Evolutionary conservation across 1,140 invertebrate genomes (phyloP).

Genomic region (Plutomurus gul): DNA sequence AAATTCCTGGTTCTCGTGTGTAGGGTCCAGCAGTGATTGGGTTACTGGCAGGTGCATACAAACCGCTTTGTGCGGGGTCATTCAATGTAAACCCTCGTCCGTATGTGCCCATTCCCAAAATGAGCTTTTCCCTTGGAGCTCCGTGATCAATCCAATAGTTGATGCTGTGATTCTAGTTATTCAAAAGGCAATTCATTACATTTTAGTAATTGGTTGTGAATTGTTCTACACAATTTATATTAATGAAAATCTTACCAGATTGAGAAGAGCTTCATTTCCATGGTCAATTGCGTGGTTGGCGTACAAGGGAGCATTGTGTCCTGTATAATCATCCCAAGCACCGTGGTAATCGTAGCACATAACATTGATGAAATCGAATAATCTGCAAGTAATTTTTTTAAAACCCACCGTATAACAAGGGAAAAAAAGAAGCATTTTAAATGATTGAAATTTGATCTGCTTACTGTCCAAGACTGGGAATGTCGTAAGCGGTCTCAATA

Average conservation of each 20-base stretch:
- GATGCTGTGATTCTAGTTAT: conserved; percentile 51
- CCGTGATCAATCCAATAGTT: conserved; percentile 61
- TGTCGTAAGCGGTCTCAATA: conserved; percentile 51
- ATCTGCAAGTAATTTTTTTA: background rate
- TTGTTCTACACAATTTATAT: too few species aligned
- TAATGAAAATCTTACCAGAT: background rate
- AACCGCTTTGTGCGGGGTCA: conserved; percentile 56
- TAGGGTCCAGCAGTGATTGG: conserved; percentile 70
- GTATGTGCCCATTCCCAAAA: conserved; percentile 63
- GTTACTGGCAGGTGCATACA: conserved; percentile 62
- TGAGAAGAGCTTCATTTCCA: background rate
- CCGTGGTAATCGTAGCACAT: conserved; percentile 52
- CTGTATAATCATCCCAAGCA: conserved; percentile 35
- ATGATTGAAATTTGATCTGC: too few species aligned
- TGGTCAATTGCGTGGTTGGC: background rate
- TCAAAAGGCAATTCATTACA: background rate
- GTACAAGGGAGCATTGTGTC: conserved; percentile 39
- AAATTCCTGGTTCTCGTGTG: conserved; percentile 69
- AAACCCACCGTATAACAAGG: background rate
- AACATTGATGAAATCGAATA: conserved; percentile 49
- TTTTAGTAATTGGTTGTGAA: too few species aligned
- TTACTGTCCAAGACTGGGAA: conserved; percentile 47
- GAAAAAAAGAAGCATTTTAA: background rate
- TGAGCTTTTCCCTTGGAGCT: conserved; percentile 60
- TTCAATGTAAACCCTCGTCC: conserved; percentile 62